Percentiles rank a stretch among this genome's conserved stretches.
Evolutionary conservation across 2,113 vertebrate species (phyloP).

Genomic region (Syrmaticus mikado): DNA sequence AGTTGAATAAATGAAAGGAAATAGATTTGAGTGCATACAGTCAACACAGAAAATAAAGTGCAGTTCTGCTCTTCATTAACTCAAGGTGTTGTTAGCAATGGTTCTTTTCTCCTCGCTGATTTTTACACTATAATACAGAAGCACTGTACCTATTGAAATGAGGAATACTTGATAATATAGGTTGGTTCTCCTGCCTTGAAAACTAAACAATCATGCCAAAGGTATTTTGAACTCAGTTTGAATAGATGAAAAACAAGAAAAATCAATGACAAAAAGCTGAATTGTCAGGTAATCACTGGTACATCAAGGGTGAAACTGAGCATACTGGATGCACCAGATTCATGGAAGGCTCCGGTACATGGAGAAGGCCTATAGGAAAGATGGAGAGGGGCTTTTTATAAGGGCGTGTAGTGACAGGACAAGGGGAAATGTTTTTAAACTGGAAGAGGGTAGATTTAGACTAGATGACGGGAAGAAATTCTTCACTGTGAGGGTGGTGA

Average conservation of each 20-base stretch:
- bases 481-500: too few relatives aligned
- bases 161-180: neutral
- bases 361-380: too few relatives aligned
- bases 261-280: neutral
- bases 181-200: neutral
- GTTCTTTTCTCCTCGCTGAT: conserved; percentile 23
- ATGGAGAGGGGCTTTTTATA: too few relatives aligned
- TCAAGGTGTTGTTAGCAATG: conserved; percentile 32
- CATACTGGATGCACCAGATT: neutral
- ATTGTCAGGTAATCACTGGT: neutral
- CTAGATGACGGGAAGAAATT: too few relatives aligned
- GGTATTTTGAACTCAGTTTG: neutral
- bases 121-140: neutral
- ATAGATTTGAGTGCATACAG: conserved; percentile 27
- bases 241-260: neutral
- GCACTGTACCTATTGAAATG: neutral
- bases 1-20: conserved; percentile 50
- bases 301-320: neutral
- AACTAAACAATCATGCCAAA: rapidly evolving
- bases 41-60: conserved; percentile 47
- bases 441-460: too few relatives aligned
- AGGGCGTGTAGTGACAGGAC: too few relatives aligned
- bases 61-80: neutral
- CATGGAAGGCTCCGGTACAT: neutral
- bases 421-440: too few relatives aligned